Base-by-base conservation (phyloP, 2,888 invertebrate genomes). In the Zaprionus bogoriensis region DNA sequence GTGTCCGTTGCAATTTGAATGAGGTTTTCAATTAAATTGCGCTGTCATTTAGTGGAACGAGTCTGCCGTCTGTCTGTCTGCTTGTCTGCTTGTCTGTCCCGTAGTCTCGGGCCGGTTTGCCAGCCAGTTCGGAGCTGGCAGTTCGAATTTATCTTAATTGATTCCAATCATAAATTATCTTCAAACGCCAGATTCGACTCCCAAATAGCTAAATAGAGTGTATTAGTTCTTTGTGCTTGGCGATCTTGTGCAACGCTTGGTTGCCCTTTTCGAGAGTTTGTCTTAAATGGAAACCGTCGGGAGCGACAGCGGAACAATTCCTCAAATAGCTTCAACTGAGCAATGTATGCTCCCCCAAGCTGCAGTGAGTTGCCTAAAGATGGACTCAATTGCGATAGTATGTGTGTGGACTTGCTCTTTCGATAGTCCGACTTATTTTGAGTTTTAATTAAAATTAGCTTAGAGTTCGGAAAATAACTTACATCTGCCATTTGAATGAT, bases 121-220 rank as follows among this genome's bases (percentile, higher is more conserved):
- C 28, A 36, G 23, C 51, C 53, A 69, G 58, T 69, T 63, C 45
- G 19, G 20, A 17, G 12, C 12, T 22, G n/a, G n/a, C 27, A 20
- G 12, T 19, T 64, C 41, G 47, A 59, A 51, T 66, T 67, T 71
- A 78, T 85, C 83, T 85, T 85, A 80, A 80, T 85, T 80, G 86
- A 82, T 73, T 80, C 78, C 76, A 67, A 76, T 64, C 86, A 85
- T 75, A 78, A 82, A 69, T 80, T 76, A 67, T 63, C n/a, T 45
- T 39, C 17, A 54, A 54, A 36, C 32, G 17, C 7, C 32, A 36
- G 17, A 9, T 36, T 36, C 9, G 32, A 36, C 32, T 36, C 17
- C 14, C 32, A 17, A 36, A n/a, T n/a, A n/a, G n/a, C n/a, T n/a
- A n/a, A n/a, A n/a, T n/a, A n/a, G n/a, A n/a, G n/a, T n/a, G n/a